phyloP scores from a whole-genome alignment of 2,797 vertebrate species.

The Tragelaphus oryx region DNA sequence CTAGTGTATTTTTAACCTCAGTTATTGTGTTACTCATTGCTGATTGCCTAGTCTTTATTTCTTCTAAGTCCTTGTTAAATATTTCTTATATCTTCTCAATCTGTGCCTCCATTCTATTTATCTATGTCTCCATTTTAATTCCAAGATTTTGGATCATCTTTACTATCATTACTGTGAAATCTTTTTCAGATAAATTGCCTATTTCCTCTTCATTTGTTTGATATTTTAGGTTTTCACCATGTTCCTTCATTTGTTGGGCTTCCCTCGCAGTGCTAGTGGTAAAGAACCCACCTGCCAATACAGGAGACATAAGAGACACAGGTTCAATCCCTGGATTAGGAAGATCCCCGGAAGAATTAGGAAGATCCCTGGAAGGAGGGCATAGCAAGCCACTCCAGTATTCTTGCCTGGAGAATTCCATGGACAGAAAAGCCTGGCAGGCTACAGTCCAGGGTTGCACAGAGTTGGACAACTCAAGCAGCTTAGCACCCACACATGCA shows the following conservation, averaged over 20 bases:
- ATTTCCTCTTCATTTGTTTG: not conserved
- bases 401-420: not conserved
- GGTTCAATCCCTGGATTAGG: not conserved
- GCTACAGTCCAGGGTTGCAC: not conserved
- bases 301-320: not conserved
- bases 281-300: not conserved
- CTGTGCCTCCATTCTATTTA: not conserved
- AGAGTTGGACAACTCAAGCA: not conserved
- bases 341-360: not conserved
- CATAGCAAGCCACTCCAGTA: not conserved
- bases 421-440: not conserved
- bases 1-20: not conserved
- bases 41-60: not conserved
- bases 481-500: not conserved
- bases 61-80: not conserved
- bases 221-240: not conserved
- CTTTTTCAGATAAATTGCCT: not conserved
- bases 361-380: not conserved
- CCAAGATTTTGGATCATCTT: not conserved
- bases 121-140: not conserved
- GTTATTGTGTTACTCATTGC: not conserved
- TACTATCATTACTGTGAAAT: not conserved
- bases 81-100: not conserved
- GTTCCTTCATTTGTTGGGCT: not conserved
- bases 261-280: not conserved